Base-by-base conservation (phyloP, 2,888 invertebrate species). In the Caenorhabditis becei region DNA sequence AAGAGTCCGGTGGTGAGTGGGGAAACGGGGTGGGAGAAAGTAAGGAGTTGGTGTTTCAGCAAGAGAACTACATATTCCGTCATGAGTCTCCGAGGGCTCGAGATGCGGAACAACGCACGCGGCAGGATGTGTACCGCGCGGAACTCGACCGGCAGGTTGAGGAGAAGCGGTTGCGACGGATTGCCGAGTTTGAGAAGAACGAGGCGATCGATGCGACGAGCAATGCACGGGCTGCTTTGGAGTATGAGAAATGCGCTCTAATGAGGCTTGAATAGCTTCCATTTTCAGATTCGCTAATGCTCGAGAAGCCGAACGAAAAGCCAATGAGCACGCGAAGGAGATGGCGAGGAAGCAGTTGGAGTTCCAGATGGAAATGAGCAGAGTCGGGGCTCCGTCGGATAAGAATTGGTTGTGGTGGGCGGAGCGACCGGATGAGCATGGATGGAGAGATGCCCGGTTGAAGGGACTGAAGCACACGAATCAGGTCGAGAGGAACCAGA, bases 391-490 rank as follows among this genome's bases (percentile, higher is more conserved):
- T 20, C 80, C 79, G 18, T 41, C 59, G 1, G 82, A 85, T 61
- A 80, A 69, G 49, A 74, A 77, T n/a, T 85, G 81, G 82, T 37
- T 83, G 18, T 85, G 86, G 86, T 86, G 86, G 86, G 82, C 83
- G 5, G 82, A 84, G 54, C 56, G 86, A 62, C 86, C 86, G 8
- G 86, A 86, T 77, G 86, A 86, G 47, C 86, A 86, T 35, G 86
- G 86, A 32, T 86, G 86, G 86, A 80, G 86, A 51, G 84, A 85
- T 56, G 85, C 86, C 1, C 62, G 85, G 37, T 47, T 86, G 41
- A 54, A 53, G 4, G 66, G 74, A 56, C 49, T 81, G 67, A 77
- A 71, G 56, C 81, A 82, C 58, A 83, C 82, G 35, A 80, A 83
- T 67, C 86, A 86, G 65, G 75, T 86, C 4, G 86, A 86, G 47